Percentiles rank a stretch among this genome's conserved stretches.
These are phyloP conservation scores for Nicator chloris DNA, from an alignment of 2,113 vertebrate species.

Conservation along the genomic window DNA sequence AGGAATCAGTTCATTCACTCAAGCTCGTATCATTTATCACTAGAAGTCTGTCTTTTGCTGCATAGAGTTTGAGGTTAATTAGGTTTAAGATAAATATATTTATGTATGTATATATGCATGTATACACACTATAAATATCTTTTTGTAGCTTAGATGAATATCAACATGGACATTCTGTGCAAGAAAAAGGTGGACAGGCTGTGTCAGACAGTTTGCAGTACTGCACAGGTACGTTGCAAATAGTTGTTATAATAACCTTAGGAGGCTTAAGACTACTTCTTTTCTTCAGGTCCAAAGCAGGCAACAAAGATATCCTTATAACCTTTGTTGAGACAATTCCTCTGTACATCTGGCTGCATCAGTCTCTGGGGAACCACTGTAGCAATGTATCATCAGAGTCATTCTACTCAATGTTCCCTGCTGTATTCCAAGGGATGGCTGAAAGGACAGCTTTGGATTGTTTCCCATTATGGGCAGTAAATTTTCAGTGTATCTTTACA, in stretches of 20 bases:
- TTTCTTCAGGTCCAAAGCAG: background rate
- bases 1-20: background rate
- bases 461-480: background rate
- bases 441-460: background rate
- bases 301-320: background rate
- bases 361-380: background rate
- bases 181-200: background rate
- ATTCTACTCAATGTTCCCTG: background rate
- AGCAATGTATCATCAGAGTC: background rate
- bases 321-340: background rate
- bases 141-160: slow-evolving; percentile 35
- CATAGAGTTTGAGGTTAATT: background rate
- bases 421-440: background rate
- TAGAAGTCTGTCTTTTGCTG: background rate
- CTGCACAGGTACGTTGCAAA: slow-evolving; percentile 2
- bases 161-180: background rate
- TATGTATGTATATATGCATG: too few species aligned
- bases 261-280: background rate
- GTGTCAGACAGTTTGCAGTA: background rate
- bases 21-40: background rate
- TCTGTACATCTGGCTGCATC: background rate
- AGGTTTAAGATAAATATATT: background rate
- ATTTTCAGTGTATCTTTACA: background rate
- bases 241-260: background rate
- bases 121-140: background rate